Percentiles rank a stretch among this genome's conserved stretches.
Conservation (phyloP, 2,888 invertebrate species). For the Tenthredo notha region DNA sequence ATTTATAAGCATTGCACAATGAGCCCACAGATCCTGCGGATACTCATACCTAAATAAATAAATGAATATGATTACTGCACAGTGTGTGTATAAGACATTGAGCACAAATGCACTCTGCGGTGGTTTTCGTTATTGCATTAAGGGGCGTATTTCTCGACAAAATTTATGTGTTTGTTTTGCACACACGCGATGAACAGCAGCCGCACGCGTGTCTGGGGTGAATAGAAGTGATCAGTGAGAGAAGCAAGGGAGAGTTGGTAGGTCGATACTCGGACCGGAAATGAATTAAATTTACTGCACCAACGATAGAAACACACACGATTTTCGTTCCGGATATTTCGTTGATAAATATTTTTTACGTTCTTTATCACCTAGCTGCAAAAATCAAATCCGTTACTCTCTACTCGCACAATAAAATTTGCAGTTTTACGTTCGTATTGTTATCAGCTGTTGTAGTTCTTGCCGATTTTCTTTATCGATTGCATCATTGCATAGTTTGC, state of each 20-base stretch:
- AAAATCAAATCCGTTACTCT: not conserved
- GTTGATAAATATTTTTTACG: too few species aligned
- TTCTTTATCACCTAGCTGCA: too few species aligned
- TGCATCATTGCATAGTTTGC: not conserved
- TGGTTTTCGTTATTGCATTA: constrained; percentile 11
- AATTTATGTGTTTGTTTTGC: constrained; percentile 40
- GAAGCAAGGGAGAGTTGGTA: not conserved
- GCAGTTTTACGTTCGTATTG: not conserved
- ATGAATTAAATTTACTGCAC: not conserved
- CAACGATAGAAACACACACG: not conserved
- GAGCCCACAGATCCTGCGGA: not conserved
- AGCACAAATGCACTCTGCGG: constrained; percentile 26
- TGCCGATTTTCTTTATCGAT: not conserved
- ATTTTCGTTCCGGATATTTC: too few species aligned
- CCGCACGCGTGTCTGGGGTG: constrained; percentile 25
- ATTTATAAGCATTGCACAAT: not conserved
- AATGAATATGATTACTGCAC: not conserved
- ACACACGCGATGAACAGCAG: constrained; percentile 19
- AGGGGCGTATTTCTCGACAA: constrained; percentile 14
- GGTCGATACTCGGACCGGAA: constrained; percentile 44
- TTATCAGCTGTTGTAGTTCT: not conserved
- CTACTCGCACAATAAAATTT: not conserved
- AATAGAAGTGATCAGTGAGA: constrained; percentile 1
- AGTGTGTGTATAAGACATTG: not conserved
- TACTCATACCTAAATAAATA: not conserved